These are phyloP conservation scores for Lepus europaeus DNA, from an alignment of 2,113 vertebrate genomes.

Conservation along the genomic window DNA sequence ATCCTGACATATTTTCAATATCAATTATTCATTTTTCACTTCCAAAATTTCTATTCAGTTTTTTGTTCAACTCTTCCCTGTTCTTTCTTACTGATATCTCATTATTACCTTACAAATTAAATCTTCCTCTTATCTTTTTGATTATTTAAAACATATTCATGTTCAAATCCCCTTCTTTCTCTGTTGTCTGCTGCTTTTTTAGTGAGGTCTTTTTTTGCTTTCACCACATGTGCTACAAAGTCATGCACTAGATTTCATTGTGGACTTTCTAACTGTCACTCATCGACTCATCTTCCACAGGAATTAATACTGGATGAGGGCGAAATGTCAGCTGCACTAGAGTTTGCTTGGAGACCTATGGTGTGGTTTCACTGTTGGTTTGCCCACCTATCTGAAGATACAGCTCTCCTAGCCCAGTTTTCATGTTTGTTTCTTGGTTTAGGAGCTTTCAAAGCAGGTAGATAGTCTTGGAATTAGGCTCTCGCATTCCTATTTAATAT, in stretches of 20 bases:
- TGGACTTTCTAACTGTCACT: not conserved
- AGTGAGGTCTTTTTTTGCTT: not conserved
- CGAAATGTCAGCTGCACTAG: not conserved
- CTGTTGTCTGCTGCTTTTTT: not conserved
- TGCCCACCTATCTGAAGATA: not conserved
- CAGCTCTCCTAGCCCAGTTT: not conserved
- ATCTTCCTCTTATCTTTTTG: not conserved
- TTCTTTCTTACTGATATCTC: not conserved
- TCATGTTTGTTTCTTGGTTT: not conserved
- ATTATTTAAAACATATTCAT: not conserved
- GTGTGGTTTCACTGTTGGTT: not conserved
- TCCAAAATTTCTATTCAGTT: not conserved
- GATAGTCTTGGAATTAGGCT: not conserved
- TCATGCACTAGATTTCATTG: not conserved
- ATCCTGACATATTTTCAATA: not conserved
- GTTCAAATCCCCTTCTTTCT: not conserved
- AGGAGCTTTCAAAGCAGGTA: not conserved
- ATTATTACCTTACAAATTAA: not conserved
- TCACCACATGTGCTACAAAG: not conserved
- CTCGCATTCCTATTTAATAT: not conserved
- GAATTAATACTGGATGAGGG: not conserved
- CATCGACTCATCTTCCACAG: not conserved
- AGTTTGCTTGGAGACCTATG: not conserved
- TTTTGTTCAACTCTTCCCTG: not conserved
- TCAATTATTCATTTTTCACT: conserved; percentile 36